These are phyloP conservation scores for Zygogramma bicolorata DNA, from an alignment of 2,888 invertebrate genomes.

Conservation along the genomic window DNA sequence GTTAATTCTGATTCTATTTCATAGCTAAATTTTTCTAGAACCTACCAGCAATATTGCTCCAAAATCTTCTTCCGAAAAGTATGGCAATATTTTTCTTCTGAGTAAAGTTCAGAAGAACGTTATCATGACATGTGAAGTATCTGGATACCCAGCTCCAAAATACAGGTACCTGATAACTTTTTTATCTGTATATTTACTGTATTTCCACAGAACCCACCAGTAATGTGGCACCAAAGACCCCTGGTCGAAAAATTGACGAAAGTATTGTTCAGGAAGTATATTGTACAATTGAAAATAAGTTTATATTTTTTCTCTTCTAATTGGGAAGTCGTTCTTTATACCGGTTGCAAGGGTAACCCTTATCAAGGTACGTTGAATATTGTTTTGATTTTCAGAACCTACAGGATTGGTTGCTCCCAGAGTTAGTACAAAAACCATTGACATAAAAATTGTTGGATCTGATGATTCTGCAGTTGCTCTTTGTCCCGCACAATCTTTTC, in stretches of 20 bases:
- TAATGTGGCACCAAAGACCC: conserved; percentile 72
- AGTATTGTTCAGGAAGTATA: conserved; percentile 69
- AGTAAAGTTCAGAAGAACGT: conserved; percentile 62
- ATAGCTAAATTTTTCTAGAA: conserved; percentile 60
- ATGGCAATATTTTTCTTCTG: conserved; percentile 66
- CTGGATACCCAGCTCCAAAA: conserved; percentile 76
- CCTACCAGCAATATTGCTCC: conserved; percentile 77
- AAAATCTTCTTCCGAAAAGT: conserved; percentile 65
- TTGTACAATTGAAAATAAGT: too few species aligned
- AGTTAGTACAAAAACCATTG: conserved; percentile 72
- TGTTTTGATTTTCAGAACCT: conserved; percentile 69
- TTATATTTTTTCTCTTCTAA: neutral
- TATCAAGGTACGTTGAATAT: conserved; percentile 29
- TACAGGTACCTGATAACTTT: conserved; percentile 38
- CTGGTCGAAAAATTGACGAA: conserved; percentile 67
- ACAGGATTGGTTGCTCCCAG: conserved; percentile 77
- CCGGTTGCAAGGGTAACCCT: conserved; percentile 41
- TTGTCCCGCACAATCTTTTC: conserved; percentile 82
- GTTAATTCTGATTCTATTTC: neutral
- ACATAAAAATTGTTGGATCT: conserved; percentile 58
- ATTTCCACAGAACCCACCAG: conserved; percentile 76
- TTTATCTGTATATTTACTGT: conserved; percentile 23
- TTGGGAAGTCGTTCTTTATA: neutral
- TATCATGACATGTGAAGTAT: conserved; percentile 76
- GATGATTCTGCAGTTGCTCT: conserved; percentile 70